These are phyloP conservation scores for Lagocephalus sceleratus DNA, from an alignment of 2,797 vertebrate genomes.

Conservation along the genomic window DNA sequence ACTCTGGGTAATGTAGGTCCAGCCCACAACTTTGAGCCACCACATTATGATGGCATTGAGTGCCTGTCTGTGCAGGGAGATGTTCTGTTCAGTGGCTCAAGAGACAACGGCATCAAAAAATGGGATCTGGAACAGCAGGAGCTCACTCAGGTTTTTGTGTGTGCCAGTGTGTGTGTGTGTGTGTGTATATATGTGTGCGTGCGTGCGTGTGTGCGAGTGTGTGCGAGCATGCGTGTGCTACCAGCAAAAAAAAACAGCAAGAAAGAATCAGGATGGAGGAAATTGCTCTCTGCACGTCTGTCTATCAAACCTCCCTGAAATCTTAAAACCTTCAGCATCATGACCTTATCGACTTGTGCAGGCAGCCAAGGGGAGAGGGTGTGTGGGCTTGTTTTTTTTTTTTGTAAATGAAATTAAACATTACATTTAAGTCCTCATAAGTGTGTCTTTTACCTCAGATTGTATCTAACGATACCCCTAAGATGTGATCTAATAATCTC, in stretches of 20 bases:
- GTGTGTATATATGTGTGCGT: neutral
- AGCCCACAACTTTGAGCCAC: conserved; percentile 96
- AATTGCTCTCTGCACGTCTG: no score
- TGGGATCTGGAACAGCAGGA: conserved; percentile 96
- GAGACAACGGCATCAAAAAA: conserved; percentile 97
- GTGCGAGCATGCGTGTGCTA: no score
- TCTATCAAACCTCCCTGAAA: neutral
- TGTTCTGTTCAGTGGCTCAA: conserved; percentile 90
- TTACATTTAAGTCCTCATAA: neutral
- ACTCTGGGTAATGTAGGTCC: conserved; percentile 87
- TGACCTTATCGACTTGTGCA: no score
- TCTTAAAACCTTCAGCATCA: no score
- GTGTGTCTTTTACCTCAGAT: no score
- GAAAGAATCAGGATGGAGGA: no score
- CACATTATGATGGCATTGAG: conserved; percentile 97
- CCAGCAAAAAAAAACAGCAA: neutral
- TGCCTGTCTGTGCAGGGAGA: conserved; percentile 90
- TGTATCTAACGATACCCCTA: no score
- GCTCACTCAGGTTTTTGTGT: conserved; percentile 84
- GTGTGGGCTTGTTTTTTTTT: neutral
- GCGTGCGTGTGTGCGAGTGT: conserved; percentile 3
- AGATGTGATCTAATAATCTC: no score
- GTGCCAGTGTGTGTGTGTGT: conserved; percentile 22
- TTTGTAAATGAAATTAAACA: neutral
- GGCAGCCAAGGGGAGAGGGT: neutral